A percentile compares a stretch with the other conserved stretches of the same genome.
Conservation (phyloP, 2,797 vertebrate species). For the Pogonophryne albipinna region DNA sequence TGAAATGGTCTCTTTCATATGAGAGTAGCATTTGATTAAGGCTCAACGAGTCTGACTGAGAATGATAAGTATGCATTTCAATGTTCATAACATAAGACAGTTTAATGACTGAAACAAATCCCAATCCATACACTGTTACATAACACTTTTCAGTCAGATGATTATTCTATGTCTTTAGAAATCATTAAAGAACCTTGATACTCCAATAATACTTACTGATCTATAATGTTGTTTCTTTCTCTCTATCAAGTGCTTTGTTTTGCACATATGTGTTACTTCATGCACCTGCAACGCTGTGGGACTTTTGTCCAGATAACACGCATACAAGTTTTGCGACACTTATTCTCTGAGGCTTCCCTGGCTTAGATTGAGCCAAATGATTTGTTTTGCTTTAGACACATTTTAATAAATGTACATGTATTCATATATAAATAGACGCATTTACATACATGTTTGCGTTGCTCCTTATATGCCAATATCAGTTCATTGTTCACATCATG, state of each 20-base stretch:
- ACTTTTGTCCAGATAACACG: neutral
- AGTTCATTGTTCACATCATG: neutral
- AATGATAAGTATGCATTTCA: neutral
- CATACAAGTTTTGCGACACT: too few relatives aligned
- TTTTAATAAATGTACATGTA: neutral
- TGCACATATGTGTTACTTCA: neutral
- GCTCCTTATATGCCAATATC: neutral
- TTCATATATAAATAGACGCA: neutral
- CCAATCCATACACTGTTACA: too few relatives aligned
- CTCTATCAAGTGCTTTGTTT: neutral
- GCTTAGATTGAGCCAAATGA: neutral
- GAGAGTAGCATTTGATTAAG: too few relatives aligned
- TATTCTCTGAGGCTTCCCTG: neutral
- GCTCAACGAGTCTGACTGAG: neutral
- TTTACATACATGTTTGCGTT: too few relatives aligned
- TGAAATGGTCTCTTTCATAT: too few relatives aligned
- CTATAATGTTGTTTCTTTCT: too few relatives aligned
- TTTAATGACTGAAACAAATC: neutral
- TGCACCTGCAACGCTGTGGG: neutral
- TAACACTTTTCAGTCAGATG: neutral
- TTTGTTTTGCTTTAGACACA: too few relatives aligned
- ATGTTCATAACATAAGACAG: neutral
- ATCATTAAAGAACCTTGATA: too few relatives aligned
- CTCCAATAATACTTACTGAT: neutral
- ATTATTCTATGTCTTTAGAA: neutral